Evolutionary conservation across 1,140 invertebrate genomes (phyloP).

Genomic region (Aphelenchoides fujianensis): DNA sequence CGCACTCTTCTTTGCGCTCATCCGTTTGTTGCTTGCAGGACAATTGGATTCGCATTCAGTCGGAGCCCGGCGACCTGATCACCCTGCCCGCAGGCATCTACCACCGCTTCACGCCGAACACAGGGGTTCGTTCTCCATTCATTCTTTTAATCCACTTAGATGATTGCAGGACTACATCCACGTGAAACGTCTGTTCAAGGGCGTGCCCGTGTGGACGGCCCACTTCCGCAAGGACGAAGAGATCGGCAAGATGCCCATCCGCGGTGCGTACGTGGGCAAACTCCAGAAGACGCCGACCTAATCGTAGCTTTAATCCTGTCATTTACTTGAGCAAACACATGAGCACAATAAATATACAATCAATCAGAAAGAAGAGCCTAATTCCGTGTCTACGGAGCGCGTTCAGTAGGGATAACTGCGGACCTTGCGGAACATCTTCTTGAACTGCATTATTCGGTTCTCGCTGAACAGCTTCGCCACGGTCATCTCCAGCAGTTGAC

Average conservation of each 20-base stretch:
- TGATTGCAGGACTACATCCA: slow-evolving; percentile 79
- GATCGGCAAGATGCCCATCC: slow-evolving; percentile 36
- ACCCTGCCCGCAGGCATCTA: slow-evolving; percentile 95
- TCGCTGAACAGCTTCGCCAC: slow-evolving; percentile 57
- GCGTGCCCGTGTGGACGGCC: slow-evolving; percentile 85
- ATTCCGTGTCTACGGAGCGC: not conserved
- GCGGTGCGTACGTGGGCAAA: slow-evolving; percentile 29
- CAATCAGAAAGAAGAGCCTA: not conserved
- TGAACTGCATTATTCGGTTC: slow-evolving; percentile 59
- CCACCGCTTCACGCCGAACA: slow-evolving; percentile 90
- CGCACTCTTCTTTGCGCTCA: not conserved
- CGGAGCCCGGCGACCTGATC: slow-evolving; percentile 80
- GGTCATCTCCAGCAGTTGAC: slow-evolving; percentile 61
- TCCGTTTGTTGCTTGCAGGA: slow-evolving; percentile 64
- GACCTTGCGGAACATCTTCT: slow-evolving; percentile 62
- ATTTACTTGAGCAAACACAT: not conserved
- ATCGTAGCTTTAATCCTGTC: not conserved
- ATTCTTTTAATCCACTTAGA: slow-evolving; percentile 67
- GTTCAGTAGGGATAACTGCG: slow-evolving; percentile 49
- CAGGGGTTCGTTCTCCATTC: slow-evolving; percentile 60
- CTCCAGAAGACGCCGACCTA: not conserved
- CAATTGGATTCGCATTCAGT: slow-evolving; percentile 85
- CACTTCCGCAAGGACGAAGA: slow-evolving; percentile 82
- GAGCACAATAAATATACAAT: not conserved
- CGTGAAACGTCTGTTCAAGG: slow-evolving; percentile 81